Conservation (phyloP, 2,888 invertebrate genomes). For the Panzeria rudis region DNA sequence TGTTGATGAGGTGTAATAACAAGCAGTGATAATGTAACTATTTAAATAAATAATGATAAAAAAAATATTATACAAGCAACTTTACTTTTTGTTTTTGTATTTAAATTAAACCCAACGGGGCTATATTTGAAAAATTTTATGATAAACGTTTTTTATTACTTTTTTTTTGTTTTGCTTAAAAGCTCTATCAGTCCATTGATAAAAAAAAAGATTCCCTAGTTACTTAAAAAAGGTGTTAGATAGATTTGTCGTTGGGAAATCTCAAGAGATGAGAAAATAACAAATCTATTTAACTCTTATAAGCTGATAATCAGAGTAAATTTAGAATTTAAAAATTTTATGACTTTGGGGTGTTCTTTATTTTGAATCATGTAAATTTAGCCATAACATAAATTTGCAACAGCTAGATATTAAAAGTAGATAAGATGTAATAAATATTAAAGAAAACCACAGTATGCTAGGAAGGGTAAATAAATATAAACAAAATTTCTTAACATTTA, state of each 20-base stretch:
- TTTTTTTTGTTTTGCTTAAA: not conserved
- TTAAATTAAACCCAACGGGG: conserved; percentile 42
- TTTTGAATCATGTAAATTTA: not conserved
- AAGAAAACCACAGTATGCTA: not conserved
- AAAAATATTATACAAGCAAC: conserved; percentile 16
- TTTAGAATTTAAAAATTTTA: not conserved
- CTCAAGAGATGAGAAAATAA: conserved; percentile 33
- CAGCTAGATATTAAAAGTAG: not conserved
- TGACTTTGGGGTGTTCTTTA: not conserved
- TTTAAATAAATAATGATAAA: conserved; percentile 44
- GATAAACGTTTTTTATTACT: conserved; percentile 14
- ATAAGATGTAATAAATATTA: not conserved
- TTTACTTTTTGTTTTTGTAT: conserved; percentile 32
- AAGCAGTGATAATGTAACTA: conserved; percentile 65
- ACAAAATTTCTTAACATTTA: too few species aligned
- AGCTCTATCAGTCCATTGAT: conserved; percentile 4
- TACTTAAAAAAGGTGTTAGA: conserved; percentile 42
- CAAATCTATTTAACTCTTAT: conserved; percentile 8
- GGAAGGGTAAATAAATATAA: too few species aligned
- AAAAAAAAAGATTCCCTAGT: conserved; percentile 21
- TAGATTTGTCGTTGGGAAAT: conserved; percentile 19
- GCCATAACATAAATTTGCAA: not conserved
- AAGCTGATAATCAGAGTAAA: conserved; percentile 16
- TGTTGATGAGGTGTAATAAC: conserved; percentile 68
- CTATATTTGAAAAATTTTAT: conserved; percentile 41